phyloP scores from a whole-genome alignment of 2,797 vertebrate genomes.

The Centroberyx gerrardi region DNA sequence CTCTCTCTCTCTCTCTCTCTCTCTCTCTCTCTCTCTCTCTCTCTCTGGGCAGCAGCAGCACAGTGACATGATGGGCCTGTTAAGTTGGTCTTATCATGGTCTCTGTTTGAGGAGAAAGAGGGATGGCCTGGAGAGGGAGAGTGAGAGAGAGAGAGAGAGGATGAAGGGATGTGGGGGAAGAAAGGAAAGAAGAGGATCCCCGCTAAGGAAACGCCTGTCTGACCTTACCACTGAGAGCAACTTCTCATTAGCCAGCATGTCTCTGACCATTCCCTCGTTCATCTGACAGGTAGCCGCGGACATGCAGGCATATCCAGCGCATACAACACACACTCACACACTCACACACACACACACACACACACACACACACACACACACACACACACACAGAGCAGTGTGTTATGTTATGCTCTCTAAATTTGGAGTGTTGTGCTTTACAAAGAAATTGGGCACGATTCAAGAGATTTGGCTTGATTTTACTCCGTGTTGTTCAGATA shows the following conservation, averaged over 20 bases:
- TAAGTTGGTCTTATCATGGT: constrained; percentile 94
- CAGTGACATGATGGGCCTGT: constrained; percentile 93
- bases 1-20: constrained; percentile 57
- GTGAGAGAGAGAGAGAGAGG: constrained; percentile 61
- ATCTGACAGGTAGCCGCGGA: constrained; percentile 29
- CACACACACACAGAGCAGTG: not conserved
- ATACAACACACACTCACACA: too few relatives aligned
- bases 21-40: constrained; percentile 76
- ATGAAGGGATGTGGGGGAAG: constrained; percentile 66
- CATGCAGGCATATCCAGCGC: constrained; percentile 2
- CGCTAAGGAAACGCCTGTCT: constrained; percentile 79
- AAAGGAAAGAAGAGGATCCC: constrained; percentile 86
- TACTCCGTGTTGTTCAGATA: too few relatives aligned
- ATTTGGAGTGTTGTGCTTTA: too few relatives aligned
- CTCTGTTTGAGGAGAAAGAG: constrained; percentile 87
- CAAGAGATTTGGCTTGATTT: too few relatives aligned
- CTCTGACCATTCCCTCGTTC: constrained; percentile 67
- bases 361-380: not conserved
- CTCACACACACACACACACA: not conserved
- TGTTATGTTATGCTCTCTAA: not conserved
- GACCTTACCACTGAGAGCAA: constrained; percentile 90
- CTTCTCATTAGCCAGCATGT: constrained; percentile 92
- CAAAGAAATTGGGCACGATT: too few relatives aligned
- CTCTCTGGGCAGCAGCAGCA: constrained; percentile 85
- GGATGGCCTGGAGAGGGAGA: constrained; percentile 46